phyloP scores from a whole-genome alignment of 2,797 vertebrate species.

The Sus cebifrons region DNA sequence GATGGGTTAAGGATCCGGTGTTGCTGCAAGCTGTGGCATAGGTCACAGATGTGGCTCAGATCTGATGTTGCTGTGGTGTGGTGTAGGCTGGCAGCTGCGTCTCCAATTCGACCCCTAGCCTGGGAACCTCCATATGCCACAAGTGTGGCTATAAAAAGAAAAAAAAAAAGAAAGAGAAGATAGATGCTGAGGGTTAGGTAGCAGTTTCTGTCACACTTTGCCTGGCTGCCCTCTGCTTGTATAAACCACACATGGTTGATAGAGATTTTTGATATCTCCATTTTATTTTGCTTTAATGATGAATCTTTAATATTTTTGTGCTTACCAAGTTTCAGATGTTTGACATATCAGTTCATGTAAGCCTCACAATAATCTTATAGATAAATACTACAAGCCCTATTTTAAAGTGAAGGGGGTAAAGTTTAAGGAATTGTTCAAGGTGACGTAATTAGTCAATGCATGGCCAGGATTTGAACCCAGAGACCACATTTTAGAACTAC shows the following conservation, averaged over 20 bases:
- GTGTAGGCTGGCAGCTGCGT: no score
- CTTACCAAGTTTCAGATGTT: not conserved
- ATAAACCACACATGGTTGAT: not conserved
- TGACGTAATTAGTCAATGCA: not conserved
- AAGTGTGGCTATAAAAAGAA: no score
- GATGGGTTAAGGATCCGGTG: no score
- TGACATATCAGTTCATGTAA: not conserved
- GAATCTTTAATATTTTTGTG: constrained; percentile 4
- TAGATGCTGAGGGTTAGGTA: not conserved
- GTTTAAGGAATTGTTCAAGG: constrained; percentile 1
- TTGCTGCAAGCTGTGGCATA: no score
- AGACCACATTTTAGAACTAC: not conserved
- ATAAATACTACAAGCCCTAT: not conserved
- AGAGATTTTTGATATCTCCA: not conserved
- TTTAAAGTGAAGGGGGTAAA: not conserved
- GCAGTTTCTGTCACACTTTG: not conserved
- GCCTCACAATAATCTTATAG: not conserved
- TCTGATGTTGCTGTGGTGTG: no score
- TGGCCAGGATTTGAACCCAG: not conserved
- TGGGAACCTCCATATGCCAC: no score
- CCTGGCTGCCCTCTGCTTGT: not conserved
- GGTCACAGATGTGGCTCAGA: no score
- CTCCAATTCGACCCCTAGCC: no score
- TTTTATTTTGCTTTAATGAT: constrained; percentile 26
- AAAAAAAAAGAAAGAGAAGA: not conserved